Evolutionary conservation across 1,140 invertebrate species (phyloP).

Genomic region (Lucilia cuprina): DNA sequence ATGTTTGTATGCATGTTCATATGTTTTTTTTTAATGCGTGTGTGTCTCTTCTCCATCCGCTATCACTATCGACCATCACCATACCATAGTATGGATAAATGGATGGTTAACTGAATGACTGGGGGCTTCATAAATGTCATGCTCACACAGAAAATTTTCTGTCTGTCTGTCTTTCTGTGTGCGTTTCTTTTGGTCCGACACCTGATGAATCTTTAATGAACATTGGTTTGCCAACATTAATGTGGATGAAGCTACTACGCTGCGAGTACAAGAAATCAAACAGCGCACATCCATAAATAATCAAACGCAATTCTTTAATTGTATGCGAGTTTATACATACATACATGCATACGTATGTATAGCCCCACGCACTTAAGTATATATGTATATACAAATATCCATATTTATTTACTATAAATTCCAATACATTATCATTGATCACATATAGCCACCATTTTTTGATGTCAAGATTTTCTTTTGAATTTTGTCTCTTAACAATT

Average conservation of each 20-base stretch:
- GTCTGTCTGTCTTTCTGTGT: neutral
- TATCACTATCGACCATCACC: slow-evolving; percentile 6
- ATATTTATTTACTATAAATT: neutral
- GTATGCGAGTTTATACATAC: neutral
- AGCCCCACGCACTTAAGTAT: neutral
- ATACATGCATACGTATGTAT: neutral
- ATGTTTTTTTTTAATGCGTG: neutral
- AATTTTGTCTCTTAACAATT: neutral
- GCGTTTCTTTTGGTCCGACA: slow-evolving; percentile 21
- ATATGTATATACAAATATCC: neutral
- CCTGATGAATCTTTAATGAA: slow-evolving; percentile 37
- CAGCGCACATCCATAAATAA: slow-evolving; percentile 8
- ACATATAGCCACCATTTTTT: neutral
- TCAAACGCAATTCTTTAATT: slow-evolving; percentile 1
- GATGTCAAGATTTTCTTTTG: slow-evolving; percentile 15
- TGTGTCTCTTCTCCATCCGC: slow-evolving; percentile 24
- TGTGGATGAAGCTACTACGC: neutral
- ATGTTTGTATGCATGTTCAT: neutral
- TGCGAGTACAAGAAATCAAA: neutral
- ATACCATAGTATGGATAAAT: neutral
- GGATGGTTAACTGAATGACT: neutral
- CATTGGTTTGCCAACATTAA: slow-evolving; percentile 15
- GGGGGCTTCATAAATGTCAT: neutral
- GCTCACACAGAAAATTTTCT: neutral
- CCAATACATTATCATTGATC: neutral